Percentiles rank a stretch among this genome's conserved stretches.
These are phyloP conservation scores for Popillia japonica DNA, from an alignment of 1,140 invertebrate genomes.

Conservation along the genomic window DNA sequence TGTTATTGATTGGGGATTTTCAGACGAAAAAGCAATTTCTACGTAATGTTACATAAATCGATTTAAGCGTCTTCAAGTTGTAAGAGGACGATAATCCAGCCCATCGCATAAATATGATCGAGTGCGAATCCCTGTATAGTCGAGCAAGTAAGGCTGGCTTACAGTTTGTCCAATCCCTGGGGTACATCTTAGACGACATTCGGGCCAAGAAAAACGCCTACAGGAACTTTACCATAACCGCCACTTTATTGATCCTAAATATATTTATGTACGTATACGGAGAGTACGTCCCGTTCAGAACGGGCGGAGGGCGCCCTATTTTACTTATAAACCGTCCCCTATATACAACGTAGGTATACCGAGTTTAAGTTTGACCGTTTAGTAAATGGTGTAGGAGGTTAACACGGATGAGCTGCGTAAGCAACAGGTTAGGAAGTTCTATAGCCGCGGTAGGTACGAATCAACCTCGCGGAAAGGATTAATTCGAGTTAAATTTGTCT, in stretches of 20 bases:
- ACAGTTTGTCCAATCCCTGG: slow-evolving; percentile 56
- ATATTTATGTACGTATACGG: slow-evolving; percentile 33
- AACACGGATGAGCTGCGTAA: not conserved
- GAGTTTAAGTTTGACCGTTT: not conserved
- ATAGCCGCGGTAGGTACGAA: slow-evolving; percentile 46
- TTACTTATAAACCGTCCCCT: slow-evolving; percentile 1
- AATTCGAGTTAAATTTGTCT: slow-evolving; percentile 35
- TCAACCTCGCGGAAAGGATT: slow-evolving; percentile 50
- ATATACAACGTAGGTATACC: not conserved
- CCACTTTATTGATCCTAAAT: slow-evolving; percentile 47
- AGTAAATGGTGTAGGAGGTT: not conserved
- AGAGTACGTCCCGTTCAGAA: not conserved
- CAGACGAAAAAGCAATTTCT: slow-evolving; percentile 11
- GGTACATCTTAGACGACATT: slow-evolving; percentile 57
- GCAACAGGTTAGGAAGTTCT: slow-evolving; percentile 51
- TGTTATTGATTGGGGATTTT: not conserved
- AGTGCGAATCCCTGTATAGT: slow-evolving; percentile 59
- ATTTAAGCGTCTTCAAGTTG: slow-evolving; percentile 58
- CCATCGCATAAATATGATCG: slow-evolving; percentile 64
- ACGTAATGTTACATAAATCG: slow-evolving; percentile 57
- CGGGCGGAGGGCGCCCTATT: not conserved
- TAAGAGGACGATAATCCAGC: slow-evolving; percentile 60
- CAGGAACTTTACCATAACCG: slow-evolving; percentile 44
- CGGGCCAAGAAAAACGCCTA: slow-evolving; percentile 51
- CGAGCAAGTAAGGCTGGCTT: slow-evolving; percentile 59